A percentile compares a stretch with the other conserved stretches of the same genome.
Evolutionary conservation across 2,797 vertebrate genomes (phyloP).

Genomic region (Schizopygopsis pylzovi): DNA sequence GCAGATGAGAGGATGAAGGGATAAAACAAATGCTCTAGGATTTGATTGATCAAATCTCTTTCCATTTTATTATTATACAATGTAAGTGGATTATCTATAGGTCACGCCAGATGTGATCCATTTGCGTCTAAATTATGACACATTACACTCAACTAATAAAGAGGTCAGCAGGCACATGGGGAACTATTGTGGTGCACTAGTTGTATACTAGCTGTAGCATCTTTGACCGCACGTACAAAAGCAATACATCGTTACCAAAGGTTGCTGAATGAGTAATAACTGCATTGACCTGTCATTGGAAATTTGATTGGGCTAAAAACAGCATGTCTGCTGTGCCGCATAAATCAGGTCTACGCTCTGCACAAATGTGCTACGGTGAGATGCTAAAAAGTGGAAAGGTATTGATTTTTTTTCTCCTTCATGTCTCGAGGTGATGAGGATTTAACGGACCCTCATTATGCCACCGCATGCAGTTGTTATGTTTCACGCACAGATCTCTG

Average conservation of each 20-base stretch:
- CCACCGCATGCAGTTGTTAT: conserved; percentile 67
- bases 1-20: conserved; percentile 34
- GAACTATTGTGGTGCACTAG: not conserved
- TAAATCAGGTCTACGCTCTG: conserved; percentile 30
- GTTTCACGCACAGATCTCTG: conserved; percentile 66
- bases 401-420: conserved; percentile 48
- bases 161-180: not conserved
- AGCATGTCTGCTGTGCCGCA: not conserved
- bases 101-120: conserved; percentile 7
- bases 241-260: conserved; percentile 20
- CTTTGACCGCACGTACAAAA: not conserved
- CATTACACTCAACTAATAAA: conserved; percentile 14
- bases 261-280: conserved; percentile 21
- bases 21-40: conserved; percentile 61
- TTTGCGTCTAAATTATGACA: not conserved
- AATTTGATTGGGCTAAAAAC: conserved; percentile 38
- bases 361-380: not conserved
- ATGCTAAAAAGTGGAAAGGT: conserved; percentile 25
- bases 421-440: conserved; percentile 40
- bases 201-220: not conserved
- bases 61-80: conserved; percentile 58
- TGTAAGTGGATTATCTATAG: conserved; percentile 68
- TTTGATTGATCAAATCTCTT: conserved; percentile 65
- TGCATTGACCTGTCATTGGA: not conserved
- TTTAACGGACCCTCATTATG: conserved; percentile 68